Evolutionary conservation across 2,888 invertebrate species (phyloP), one percentile per base, ranked within the genome.

Genomic region (Cataglyphis altisquamis): DNA sequence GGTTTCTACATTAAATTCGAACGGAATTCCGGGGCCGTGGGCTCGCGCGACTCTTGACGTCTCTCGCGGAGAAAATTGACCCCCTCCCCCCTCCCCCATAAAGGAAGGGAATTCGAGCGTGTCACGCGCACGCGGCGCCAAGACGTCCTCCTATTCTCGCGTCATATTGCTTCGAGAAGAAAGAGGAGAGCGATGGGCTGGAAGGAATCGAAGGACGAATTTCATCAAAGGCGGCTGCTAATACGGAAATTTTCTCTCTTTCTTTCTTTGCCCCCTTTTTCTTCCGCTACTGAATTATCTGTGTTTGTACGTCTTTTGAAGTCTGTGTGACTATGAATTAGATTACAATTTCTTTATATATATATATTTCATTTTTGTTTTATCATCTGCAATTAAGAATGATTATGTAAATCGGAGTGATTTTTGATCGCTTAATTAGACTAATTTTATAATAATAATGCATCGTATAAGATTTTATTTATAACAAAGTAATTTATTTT

Each of bases 201-300:
- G 87, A 87, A 89, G 82, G 80, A 82, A 84, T 64, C 84, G 78
- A 87, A 84, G 88, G 82, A 72, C 84, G 75, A 86, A 83, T 89
- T 89, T 88, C 87, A 89, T 88, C 89, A 89, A 89, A 83, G 86
- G 81, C 88, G 84, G 81, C 84, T 89, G 86, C 82, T 75, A 52
- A 52, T 68, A 73, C 87, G 80, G 73, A 86, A 86, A 84, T 87
- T 87, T 12, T 45, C 41, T 15, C 12, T 45, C 3, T 45, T 4
- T 45, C 41, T 45, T 45, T 45, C 3, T 45, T 82, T 67, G 63
- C 48, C 55, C 72, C 66, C 55, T 66, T 83, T 52, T 70, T 55
- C 66, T 77, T 72, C 77, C 25, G 32, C 70, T 75, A 25, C 66
- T 57, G 64, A 81, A 68, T 85, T 70, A 80, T 48, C 60, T 70